Base-by-base conservation (phyloP, 2,797 vertebrate genomes). In the Synanceia verrucosa region DNA sequence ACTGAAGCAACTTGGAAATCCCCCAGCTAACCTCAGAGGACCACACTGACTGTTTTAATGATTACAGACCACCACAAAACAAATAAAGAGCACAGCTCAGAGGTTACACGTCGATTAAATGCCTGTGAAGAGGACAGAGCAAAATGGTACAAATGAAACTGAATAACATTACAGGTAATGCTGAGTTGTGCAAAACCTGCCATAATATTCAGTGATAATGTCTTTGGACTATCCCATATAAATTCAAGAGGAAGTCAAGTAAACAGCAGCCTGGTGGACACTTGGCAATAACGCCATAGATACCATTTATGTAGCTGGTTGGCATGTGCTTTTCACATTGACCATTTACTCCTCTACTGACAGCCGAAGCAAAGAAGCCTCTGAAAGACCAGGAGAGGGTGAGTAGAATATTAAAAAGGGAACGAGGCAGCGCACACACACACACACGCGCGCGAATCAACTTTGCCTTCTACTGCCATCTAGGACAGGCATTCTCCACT, bases 371-470 rank as follows among this genome's bases (percentile, higher is more conserved):
- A 86, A 86, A 81, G 51, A 55, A 84, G 70, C 56, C 59, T 73
- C 67, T 71, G 65, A 83, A 86, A 84, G 78, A 65, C 79, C 60
- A 24, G 1, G 61, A 67, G 79, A 63, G 60, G 55, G 59, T 82
- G 86, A 91, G 83, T n/a, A 51, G 88, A 89, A 91, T 90, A 87
- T 82, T 82, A 91, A 91, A 78, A 55, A 78, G 81, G 64, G 47
- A 55, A 14, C 3, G 11, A 71, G 71, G 65, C 71, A 62, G 41
- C 18, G 50, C 19, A 31, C 16, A 48, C 44, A 37, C 37, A 46
- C 12, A 21, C 18, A 34, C 39, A 28, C 19, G 65, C 36, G 33
- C 16, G 63, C 39, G 28, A 34, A 72, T 56, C 47, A 67, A 76
- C 31, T 57, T 63, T 55, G 43, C 48, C 64, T 79, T 66, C 67